phyloP scores from a whole-genome alignment of 2,888 invertebrate species.

The Timema cristinae region DNA sequence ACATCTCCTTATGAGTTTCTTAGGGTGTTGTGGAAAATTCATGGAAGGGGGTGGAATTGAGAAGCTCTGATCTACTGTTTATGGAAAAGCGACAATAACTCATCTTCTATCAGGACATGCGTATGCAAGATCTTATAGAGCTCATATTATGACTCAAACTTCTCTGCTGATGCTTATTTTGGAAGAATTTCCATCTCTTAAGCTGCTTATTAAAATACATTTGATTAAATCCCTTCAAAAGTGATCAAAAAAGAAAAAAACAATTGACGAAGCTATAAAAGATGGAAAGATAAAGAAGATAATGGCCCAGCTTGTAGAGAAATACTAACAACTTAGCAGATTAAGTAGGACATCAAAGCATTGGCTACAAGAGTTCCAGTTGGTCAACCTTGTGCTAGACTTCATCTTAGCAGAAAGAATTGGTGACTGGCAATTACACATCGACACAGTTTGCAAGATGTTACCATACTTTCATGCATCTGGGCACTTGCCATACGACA shows the following conservation, averaged over 20 bases:
- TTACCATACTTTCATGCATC: background rate
- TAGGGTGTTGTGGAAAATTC: background rate
- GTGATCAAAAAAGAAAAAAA: slow-evolving; percentile 6
- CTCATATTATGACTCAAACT: slow-evolving; percentile 3
- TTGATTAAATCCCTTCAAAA: background rate
- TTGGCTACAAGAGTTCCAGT: background rate
- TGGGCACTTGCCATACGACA: background rate
- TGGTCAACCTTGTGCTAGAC: slow-evolving; percentile 8
- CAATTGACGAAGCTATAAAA: background rate
- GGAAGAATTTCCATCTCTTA: background rate
- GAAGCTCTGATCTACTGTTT: slow-evolving; percentile 3
- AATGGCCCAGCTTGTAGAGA: background rate
- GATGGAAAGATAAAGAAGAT: background rate
- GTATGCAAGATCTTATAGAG: slow-evolving; percentile 5
- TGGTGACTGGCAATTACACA: background rate
- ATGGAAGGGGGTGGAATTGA: background rate
- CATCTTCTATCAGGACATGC: too few species aligned
- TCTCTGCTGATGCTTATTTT: background rate
- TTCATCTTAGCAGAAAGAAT: slow-evolving; percentile 1
- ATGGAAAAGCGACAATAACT: background rate
- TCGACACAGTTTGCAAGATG: background rate
- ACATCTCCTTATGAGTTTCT: background rate
- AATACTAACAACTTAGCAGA: background rate
- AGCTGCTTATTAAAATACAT: background rate
- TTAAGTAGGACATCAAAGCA: background rate